Base-by-base conservation (phyloP, 2,888 invertebrate species). In the Caenorhabditis japonica region DNA sequence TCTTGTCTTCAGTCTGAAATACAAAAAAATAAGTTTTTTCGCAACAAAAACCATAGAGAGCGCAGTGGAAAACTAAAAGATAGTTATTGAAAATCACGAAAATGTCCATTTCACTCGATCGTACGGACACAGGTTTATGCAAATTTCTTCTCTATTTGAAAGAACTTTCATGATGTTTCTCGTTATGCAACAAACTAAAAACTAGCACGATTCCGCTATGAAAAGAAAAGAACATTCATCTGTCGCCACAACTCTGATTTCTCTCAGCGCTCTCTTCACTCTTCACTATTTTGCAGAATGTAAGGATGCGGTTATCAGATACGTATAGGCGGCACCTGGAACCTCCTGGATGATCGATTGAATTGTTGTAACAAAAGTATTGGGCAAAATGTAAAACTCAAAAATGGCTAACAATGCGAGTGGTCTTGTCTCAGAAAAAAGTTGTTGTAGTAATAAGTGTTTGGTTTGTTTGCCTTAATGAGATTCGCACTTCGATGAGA, bases 241-340 rank as follows among this genome's bases (percentile, higher is more conserved):
- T n/a, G n/a, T n/a, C n/a, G n/a, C n/a, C n/a, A n/a, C n/a, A n/a
- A n/a, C 10, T 30, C 30, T 10, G 7, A 30, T 30, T 30, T 30
- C 34, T 44, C 39, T 55, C 44, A 53, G 41, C 8, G 21, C 4
- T 36, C 62, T 62, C 64, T 39, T 8, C n/a, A 17, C 47, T 46
- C 49, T 53, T 41, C 39, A 34, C 33, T 38, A 38, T 21, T 30
- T 49, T 47, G 47, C 46, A 13, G 5, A 10, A 10, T n/a, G 30
- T 7, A 30, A 30, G 12, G 41, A 61, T 56, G 64, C 51, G 66
- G 66, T 66, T 66, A 66, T 66, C 66, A 66, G 66, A 66, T 66
- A 66, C 66, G 66, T 55, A n/a, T 8, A 15, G 39, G 12, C 21
- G 30, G n/a, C 21, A 34, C 1, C 23, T 5, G 43, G 21, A 43